phyloP scores from a whole-genome alignment of 2,113 vertebrate genomes.

The Synodontis membranacea region DNA sequence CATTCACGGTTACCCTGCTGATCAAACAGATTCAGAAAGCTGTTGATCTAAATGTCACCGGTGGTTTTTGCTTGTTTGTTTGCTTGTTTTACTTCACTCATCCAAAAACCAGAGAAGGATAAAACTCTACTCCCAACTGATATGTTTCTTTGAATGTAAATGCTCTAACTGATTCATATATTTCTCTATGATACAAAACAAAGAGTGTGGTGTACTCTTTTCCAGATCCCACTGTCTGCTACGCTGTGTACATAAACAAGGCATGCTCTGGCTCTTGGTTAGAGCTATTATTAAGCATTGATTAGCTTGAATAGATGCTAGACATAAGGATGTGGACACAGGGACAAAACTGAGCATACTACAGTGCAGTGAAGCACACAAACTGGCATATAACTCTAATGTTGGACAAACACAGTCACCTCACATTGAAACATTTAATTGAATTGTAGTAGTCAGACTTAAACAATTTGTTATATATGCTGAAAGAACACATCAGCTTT shows the following conservation, averaged over 20 bases:
- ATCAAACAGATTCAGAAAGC: not conserved
- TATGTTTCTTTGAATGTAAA: not conserved
- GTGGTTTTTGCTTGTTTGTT: not conserved
- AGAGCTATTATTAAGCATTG: not conserved
- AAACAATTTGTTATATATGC: not conserved
- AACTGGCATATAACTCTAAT: not conserved
- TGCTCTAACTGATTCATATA: not conserved
- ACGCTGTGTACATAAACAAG: not conserved
- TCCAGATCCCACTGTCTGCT: not conserved
- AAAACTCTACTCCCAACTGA: not conserved
- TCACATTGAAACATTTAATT: not conserved
- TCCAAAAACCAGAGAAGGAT: not conserved
- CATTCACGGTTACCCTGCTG: not conserved
- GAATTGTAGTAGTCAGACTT: not conserved
- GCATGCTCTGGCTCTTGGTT: not conserved
- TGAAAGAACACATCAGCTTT: not conserved
- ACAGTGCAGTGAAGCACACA: conserved; percentile 1
- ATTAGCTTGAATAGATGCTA: not conserved
- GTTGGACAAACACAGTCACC: not conserved
- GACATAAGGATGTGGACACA: not conserved
- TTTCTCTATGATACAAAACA: not conserved
- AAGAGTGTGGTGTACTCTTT: not conserved
- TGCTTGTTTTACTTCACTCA: not conserved
- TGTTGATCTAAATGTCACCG: not conserved
- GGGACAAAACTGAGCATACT: not conserved